Conservation (phyloP, 2,113 vertebrate genomes). For the Castor canadensis region DNA sequence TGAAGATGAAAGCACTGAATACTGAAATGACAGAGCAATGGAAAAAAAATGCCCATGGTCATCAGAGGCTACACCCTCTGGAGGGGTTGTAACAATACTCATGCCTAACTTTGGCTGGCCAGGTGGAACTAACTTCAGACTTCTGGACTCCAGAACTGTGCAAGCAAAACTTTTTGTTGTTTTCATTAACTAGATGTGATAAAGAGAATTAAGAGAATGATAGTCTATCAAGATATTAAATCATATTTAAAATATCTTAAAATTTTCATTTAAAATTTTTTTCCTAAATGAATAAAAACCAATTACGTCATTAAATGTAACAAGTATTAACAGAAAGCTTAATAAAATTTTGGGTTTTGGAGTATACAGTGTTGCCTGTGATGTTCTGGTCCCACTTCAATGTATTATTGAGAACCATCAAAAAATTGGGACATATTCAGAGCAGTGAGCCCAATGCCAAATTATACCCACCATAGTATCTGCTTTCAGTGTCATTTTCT, state of each 20-base stretch:
- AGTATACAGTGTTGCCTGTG: not conserved
- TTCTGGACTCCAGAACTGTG: not conserved
- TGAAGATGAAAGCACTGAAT: not conserved
- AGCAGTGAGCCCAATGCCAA: not conserved
- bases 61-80: not conserved
- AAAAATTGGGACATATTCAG: not conserved
- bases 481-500: no score
- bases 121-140: not conserved
- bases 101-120: not conserved
- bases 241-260: not conserved
- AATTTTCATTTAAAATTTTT: not conserved
- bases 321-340: no score
- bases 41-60: not conserved
- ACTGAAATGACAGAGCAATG: not conserved
- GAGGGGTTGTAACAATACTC: no score
- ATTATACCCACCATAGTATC: no score
- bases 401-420: not conserved
- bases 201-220: not conserved
- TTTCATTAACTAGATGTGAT: not conserved
- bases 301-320: not conserved
- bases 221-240: not conserved
- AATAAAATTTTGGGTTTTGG: not conserved
- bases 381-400: not conserved
- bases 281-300: not conserved
- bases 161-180: not conserved